Evolutionary conservation across 2,888 invertebrate genomes (phyloP), one percentile per base, ranked within the genome.

Genomic region (Tridacna crocea): DNA sequence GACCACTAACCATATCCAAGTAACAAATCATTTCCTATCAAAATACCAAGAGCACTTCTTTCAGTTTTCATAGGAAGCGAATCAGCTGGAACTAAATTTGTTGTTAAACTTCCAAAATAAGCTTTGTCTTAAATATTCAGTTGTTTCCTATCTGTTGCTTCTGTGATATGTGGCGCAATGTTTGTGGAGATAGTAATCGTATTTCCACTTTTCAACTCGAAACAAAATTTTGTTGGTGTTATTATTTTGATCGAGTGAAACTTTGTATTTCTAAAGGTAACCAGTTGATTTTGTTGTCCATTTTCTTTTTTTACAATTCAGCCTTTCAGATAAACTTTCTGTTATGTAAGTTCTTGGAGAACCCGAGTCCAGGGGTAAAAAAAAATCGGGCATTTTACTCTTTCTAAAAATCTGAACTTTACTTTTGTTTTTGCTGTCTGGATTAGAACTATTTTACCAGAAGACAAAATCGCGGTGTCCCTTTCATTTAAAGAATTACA

Each of bases 21-120:
- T 75, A 75, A 36, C 36, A 75, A n/a, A 22, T 75, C 75, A 46
- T 75, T 75, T 47, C 75, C 77, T 27, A 77, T 26, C 13, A 77
- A 36, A 4, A 36, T 36, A 36, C 8, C 36, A 36, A 36, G 2
- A 36, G 36, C 8, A 8, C 36, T 36, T 2, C 3, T 36, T 2
- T 36, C 36, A 63, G 24, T 63, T 63, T 36, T 36, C 36, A 36
- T 36, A 36, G 36, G 36, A 36, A 36, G 8, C 36, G 36, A 36
- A 36, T 36, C 36, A 36, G 36, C 36, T 36, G 8, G 36, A 4
- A 36, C 26, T 27, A 63, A 26, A 19, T 26, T 63, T 27, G 6
- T 22, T 4, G 63, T 26, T 26, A 63, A 15, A 22, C 24, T 63
- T 22, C 46, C 2, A 24, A 72, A 48, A 17, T 63, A 27, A 17